Conservation (phyloP, 1,140 invertebrate species). For the Brachionus rotundiformis region DNA sequence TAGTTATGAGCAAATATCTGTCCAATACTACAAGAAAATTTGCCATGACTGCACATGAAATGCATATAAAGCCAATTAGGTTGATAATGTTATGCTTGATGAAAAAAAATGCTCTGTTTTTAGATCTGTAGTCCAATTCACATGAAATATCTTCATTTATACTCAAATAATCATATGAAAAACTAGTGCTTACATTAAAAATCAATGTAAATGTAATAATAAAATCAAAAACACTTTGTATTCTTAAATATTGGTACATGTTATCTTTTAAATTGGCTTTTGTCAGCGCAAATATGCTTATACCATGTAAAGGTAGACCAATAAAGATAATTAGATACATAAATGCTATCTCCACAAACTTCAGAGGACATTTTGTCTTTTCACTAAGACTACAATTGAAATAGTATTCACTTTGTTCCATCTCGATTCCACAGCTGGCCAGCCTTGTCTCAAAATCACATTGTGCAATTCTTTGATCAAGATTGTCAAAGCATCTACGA, state of each 20-base stretch:
- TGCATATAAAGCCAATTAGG: neutral
- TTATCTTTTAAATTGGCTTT: conserved; percentile 31
- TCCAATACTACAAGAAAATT: conserved; percentile 10
- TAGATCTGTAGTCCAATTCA: neutral
- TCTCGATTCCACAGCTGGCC: neutral
- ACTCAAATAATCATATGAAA: neutral
- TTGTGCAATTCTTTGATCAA: neutral
- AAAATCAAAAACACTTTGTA: neutral
- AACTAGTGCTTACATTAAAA: neutral
- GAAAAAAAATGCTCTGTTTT: neutral
- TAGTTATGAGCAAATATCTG: neutral
- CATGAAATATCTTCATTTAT: neutral
- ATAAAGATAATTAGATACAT: neutral
- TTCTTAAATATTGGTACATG: neutral
- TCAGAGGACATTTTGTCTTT: neutral
- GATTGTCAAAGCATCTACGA: neutral
- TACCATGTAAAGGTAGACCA: neutral
- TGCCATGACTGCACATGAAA: neutral
- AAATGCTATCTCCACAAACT: neutral
- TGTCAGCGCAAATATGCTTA: neutral
- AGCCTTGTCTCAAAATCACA: neutral
- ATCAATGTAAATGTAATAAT: neutral
- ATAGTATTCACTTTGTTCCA: neutral
- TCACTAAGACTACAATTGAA: neutral
- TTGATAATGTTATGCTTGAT: neutral